Base-by-base conservation (phyloP, 1,140 invertebrate species). In the Cotesia vestalis region DNA sequence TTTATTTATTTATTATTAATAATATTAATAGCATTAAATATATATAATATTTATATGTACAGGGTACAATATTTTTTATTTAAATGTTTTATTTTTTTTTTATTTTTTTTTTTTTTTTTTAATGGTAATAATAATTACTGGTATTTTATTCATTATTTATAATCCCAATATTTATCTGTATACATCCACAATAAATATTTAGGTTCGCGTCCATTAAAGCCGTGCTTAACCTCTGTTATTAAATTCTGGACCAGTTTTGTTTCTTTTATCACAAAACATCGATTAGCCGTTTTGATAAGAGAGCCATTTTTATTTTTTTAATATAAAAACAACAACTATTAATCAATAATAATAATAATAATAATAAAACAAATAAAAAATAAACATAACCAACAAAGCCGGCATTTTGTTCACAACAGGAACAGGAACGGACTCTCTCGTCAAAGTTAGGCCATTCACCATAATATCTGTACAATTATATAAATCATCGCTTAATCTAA, bases 41-140 rank as follows among this genome's bases (percentile, higher is more conserved):
- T 79, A 84, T 86, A 76, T 80, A 85, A 85, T 85, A 85, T 85
- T 86, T 85, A 84, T 85, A 86, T 86, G 81, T 86, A 86, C 85
- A 86, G 78, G 82, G 78, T 86, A 85, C 83, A 86, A 83, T 85
- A 81, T 85, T 85, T 72, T 85, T 63, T 52, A 53, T 66, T 52
- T 52, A 27, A 34, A 34, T 66, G 52, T 27, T 66, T 66, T 20
- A 34, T 66, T 52, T 66, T 11, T 27, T n/a, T n/a, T n/a, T n/a
- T n/a, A n/a, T n/a, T n/a, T n/a, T n/a, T 14, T 66, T 38, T 68
- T 66, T 55, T 63, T 83, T 81, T 80, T 77, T 84, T 81, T 84
- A 80, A 84, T 78, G 84, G 78, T 85, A 27, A 27, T 27, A 27
- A 27, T 27, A 27, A 3, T 27, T 27, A 27, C 27, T 27, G 27